Evolutionary conservation across 2,888 invertebrate species (phyloP), one percentile per base, ranked within the genome.

Genomic region (Sinotaia quadrata): DNA sequence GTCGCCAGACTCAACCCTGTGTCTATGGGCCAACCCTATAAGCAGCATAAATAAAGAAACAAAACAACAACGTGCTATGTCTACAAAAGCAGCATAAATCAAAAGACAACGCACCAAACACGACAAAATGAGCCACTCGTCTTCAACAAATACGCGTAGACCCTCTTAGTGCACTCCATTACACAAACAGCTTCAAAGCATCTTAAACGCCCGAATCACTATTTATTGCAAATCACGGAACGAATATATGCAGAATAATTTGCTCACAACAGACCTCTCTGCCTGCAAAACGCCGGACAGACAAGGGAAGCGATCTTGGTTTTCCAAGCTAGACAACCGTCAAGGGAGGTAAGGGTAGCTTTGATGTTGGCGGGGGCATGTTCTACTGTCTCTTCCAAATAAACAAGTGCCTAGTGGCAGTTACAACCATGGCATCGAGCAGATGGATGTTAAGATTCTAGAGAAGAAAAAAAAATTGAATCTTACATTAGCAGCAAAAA

Each of bases 331-430:
- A 5, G 8, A 24, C 36, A 8, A 36, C 24, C 36, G 58, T 3
- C 36, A 58, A 58, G 58, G 58, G 58, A 36, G 37, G 58, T 27
- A 41, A 58, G 24, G 37, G n/a, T 18, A n/a, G 57, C 27, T 58
- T 58, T 58, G 58, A 58, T 34, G 37, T 36, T 41, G 12, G n/a
- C 24, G 37, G 37, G 58, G 36, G 34, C 33, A 21, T n/a, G 34
- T 34, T 57, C 34, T 57, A 34, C 57, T 57, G 12, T 33, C 57
- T 34, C 27, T 58, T 24, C 37, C 37, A 58, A 58, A 58, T 58
- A 58, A 58, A 58, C 58, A 58, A 21, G 21, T 27, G 31, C 7
- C 34, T 24, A 4, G 33, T 57, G 57, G 57, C 57, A 57, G 34
- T 4, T 3, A 2, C n/a, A 8, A 31, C 8, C 54, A 10, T 7